A percentile compares a stretch with the other conserved stretches of the same genome.
Evolutionary conservation across 2,113 vertebrate genomes (phyloP).

Genomic region (Nansenia antarctica): DNA sequence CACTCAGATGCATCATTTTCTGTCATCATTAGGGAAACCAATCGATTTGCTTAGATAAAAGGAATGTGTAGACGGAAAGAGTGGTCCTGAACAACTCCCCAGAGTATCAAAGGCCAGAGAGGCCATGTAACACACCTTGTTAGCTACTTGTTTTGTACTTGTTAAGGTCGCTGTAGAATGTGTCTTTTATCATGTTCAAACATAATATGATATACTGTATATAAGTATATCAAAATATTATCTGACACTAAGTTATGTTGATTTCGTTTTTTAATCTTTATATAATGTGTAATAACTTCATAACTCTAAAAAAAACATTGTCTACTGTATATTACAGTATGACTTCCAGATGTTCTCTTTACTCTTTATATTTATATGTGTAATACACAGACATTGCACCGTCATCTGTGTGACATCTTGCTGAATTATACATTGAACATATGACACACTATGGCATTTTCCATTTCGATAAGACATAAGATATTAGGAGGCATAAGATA

Average conservation of each 20-base stretch:
- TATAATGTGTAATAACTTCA: too few species aligned
- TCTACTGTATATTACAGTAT: too few species aligned
- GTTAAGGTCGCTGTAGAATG: not conserved
- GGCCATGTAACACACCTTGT: not conserved
- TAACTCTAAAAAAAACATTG: too few species aligned
- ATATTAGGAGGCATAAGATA: slow-evolving; percentile 13
- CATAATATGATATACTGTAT: not conserved
- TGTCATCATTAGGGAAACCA: slow-evolving; percentile 47
- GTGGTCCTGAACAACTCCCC: not conserved
- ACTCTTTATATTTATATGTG: too few species aligned
- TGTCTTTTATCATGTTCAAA: not conserved
- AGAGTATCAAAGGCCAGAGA: slow-evolving; percentile 42
- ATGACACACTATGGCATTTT: not conserved
- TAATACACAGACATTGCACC: slow-evolving; percentile 31
- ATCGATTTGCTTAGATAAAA: slow-evolving; percentile 59
- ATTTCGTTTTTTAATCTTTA: too few species aligned
- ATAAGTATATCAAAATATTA: too few species aligned
- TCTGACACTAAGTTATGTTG: too few species aligned
- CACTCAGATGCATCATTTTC: slow-evolving; percentile 49
- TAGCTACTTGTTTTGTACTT: slow-evolving; percentile 2
- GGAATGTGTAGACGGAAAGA: slow-evolving; percentile 39
- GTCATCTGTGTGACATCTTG: not conserved
- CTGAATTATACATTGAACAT: not conserved
- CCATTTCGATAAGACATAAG: slow-evolving; percentile 9
- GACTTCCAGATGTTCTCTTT: too few species aligned